Conservation (phyloP, 2,888 invertebrate species). For the Didymodactylos carnosus region DNA sequence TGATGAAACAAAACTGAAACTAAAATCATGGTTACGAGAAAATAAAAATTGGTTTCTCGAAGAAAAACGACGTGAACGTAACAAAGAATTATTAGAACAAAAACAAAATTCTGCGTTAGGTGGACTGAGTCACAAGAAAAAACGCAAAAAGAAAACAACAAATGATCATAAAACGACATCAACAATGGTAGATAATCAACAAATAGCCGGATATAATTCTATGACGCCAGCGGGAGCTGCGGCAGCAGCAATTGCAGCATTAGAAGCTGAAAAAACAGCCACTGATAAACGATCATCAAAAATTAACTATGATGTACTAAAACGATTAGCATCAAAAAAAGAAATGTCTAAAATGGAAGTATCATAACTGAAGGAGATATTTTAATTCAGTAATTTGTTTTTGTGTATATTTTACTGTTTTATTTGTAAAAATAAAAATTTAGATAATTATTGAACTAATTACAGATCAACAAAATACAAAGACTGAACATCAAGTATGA, state of each 20-base stretch:
- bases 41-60: slow-evolving; percentile 68
- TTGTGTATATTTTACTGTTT: too few relatives aligned
- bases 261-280: slow-evolving; percentile 85
- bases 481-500: too few relatives aligned
- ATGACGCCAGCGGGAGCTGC: neutral
- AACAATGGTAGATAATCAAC: neutral
- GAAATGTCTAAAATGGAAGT: too few relatives aligned
- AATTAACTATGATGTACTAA: slow-evolving; percentile 88
- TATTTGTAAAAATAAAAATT: too few relatives aligned
- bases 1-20: slow-evolving; percentile 59
- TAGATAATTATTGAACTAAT: too few relatives aligned
- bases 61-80: slow-evolving; percentile 52
- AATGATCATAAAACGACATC: neutral
- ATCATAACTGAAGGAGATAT: too few relatives aligned
- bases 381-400: too few relatives aligned
- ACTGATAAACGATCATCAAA: slow-evolving; percentile 85
- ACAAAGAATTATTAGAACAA: slow-evolving; percentile 58
- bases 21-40: slow-evolving; percentile 61
- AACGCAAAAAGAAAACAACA: slow-evolving; percentile 12
- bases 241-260: slow-evolving; percentile 35
- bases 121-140: neutral
- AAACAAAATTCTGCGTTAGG: slow-evolving; percentile 42
- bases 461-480: too few relatives aligned
- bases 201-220: neutral
- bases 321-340: slow-evolving; percentile 34